These are phyloP conservation scores for Phyllotreta striolata DNA, from an alignment of 2,888 invertebrate genomes.

Conservation along the genomic window DNA sequence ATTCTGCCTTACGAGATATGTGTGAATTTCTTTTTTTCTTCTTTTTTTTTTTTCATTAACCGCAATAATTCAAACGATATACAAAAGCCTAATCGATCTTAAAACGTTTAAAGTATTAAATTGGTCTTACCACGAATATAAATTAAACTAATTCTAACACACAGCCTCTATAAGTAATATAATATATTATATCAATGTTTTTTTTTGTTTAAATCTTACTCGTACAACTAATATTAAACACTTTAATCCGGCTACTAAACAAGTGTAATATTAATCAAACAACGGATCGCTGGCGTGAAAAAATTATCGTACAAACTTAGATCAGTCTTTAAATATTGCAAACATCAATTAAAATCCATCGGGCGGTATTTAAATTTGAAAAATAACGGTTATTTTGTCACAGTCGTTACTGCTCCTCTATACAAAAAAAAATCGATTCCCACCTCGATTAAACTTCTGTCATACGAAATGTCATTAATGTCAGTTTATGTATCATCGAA, in stretches of 20 bases:
- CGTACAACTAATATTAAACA: constrained; percentile 45
- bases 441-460: too few relatives aligned
- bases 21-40: too few relatives aligned
- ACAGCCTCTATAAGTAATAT: constrained; percentile 61
- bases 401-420: too few relatives aligned
- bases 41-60: too few relatives aligned
- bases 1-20: too few relatives aligned
- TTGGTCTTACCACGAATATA: constrained; percentile 58
- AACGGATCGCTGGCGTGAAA: constrained; percentile 2
- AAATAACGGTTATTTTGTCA: too few relatives aligned
- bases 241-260: constrained; percentile 8
- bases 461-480: too few relatives aligned
- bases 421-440: too few relatives aligned
- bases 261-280: background rate
- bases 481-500: too few relatives aligned
- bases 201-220: constrained; percentile 34
- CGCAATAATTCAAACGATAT: too few relatives aligned
- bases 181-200: constrained; percentile 52
- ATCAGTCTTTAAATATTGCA: background rate
- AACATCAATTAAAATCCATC: too few relatives aligned
- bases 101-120: constrained; percentile 47
- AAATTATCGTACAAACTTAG: background rate
- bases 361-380: too few relatives aligned
- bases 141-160: constrained; percentile 59
- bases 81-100: background rate